These are phyloP conservation scores for Macrotis lagotis DNA, from an alignment of 2,113 vertebrate genomes.

Conservation along the genomic window DNA sequence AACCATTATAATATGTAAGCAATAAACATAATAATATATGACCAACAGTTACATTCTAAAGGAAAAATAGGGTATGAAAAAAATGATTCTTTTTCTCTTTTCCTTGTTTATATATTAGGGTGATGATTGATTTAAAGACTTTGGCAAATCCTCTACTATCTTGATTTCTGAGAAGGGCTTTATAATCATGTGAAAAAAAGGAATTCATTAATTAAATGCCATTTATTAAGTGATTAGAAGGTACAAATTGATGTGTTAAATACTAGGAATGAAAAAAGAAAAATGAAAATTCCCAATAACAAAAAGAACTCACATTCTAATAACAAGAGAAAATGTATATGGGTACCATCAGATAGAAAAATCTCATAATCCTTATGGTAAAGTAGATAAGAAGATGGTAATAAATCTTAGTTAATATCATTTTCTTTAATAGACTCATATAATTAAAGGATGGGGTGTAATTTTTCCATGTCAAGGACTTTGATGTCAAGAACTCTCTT, in stretches of 20 bases:
- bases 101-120: too few relatives aligned
- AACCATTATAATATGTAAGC: not conserved
- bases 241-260: not conserved
- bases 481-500: not conserved
- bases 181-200: too few relatives aligned
- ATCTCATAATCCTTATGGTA: not conserved
- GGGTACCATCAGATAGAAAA: not conserved
- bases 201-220: not conserved
- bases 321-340: not conserved
- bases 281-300: not conserved
- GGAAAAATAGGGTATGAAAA: not conserved
- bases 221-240: not conserved
- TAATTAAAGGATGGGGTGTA: not conserved
- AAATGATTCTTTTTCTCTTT: not conserved
- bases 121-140: too few relatives aligned
- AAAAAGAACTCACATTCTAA: not conserved
- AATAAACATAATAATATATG: not conserved
- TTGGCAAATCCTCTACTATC: too few relatives aligned
- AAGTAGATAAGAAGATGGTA: not conserved
- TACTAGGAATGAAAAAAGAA: not conserved
- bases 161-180: too few relatives aligned
- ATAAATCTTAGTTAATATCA: not conserved
- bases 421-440: not conserved
- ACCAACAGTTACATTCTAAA: not conserved
- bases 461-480: not conserved